Evolutionary conservation across 2,888 invertebrate genomes (phyloP).

Genomic region (Chamaedrilus cognettii): DNA sequence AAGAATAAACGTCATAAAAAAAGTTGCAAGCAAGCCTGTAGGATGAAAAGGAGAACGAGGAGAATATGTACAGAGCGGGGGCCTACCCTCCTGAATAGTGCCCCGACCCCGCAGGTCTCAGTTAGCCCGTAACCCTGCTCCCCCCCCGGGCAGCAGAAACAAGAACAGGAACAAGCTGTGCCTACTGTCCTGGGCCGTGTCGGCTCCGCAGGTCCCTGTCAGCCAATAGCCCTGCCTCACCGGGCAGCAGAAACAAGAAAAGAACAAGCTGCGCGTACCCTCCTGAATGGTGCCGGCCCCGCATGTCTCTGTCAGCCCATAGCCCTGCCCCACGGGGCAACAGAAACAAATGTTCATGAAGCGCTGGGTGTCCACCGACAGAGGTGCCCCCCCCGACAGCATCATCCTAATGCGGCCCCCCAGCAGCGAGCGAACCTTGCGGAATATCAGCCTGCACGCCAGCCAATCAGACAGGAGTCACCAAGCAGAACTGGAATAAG

Average conservation of each 20-base stretch:
- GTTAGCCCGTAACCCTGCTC: too few relatives aligned
- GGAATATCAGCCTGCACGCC: conserved; percentile 66
- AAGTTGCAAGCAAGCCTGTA: too few relatives aligned
- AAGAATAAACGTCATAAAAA: too few relatives aligned
- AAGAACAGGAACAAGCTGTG: background rate
- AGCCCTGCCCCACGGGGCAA: conserved; percentile 87
- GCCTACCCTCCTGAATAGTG: too few relatives aligned
- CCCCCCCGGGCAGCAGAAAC: too few relatives aligned
- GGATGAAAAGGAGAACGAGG: too few relatives aligned
- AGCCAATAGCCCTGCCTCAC: too few relatives aligned
- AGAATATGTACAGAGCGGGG: too few relatives aligned
- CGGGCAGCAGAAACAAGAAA: too few relatives aligned
- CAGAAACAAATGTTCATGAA: conserved; percentile 92
- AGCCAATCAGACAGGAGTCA: background rate
- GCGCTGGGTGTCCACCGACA: conserved; percentile 92
- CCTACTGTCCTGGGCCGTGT: too few relatives aligned
- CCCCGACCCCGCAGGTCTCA: too few relatives aligned
- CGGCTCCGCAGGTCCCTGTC: too few relatives aligned
- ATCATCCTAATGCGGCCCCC: conserved; percentile 89
- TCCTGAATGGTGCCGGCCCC: conserved; percentile 75
- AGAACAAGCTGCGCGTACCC: conserved; percentile 40
- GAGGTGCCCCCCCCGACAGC: conserved; percentile 92
- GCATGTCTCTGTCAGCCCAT: conserved; percentile 96
- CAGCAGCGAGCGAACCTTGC: conserved; percentile 68
- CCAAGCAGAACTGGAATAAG: background rate